Conservation (phyloP, 2,888 invertebrate genomes). For the Deroplatys truncata region DNA sequence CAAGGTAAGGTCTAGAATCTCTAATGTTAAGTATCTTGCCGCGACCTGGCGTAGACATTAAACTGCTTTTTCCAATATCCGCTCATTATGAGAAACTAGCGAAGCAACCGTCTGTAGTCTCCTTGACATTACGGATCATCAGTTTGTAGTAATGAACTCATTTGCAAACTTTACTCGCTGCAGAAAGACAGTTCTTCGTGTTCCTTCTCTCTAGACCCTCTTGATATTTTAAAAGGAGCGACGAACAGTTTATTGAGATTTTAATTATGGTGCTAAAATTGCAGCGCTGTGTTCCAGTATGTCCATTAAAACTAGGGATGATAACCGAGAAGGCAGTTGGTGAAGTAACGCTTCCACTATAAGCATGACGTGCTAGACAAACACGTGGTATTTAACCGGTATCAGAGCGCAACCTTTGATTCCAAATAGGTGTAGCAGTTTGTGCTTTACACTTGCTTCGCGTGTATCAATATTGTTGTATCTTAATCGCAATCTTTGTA, state of each 20-base stretch:
- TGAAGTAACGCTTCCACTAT: no score
- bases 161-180: background rate
- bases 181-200: background rate
- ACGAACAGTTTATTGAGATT: background rate
- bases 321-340: no score
- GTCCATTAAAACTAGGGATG: no score
- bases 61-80: background rate
- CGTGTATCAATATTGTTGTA: no score
- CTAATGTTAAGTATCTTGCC: background rate
- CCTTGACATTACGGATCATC: background rate
- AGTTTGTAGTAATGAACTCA: background rate
- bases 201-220: background rate
- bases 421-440: no score
- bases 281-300: no score
- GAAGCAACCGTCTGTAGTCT: background rate
- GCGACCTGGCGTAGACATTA: background rate
- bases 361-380: no score
- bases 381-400: no score
- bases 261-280: background rate
- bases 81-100: background rate
- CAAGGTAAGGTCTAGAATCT: background rate
- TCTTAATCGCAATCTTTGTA: no score
- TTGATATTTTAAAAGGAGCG: background rate
- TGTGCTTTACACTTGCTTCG: no score
- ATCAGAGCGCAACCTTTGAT: no score